These are phyloP conservation scores for Scaptomyza caliginosa DNA, from an alignment of 2,888 invertebrate genomes.

Conservation along the genomic window DNA sequence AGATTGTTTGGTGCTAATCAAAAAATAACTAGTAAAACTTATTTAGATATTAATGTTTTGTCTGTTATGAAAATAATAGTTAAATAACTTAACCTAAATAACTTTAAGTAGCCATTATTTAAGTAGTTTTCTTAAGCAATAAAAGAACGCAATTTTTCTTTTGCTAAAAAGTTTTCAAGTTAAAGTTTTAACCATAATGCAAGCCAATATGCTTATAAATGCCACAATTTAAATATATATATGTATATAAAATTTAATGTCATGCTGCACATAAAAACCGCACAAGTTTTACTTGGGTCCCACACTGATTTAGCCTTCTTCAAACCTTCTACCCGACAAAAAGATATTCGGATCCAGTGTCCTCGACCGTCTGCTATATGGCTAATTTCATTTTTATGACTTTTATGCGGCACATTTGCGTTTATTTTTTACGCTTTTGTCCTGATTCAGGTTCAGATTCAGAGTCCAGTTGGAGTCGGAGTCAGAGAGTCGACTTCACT, in stretches of 20 bases:
- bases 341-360: slow-evolving; percentile 20
- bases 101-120: too few relatives aligned
- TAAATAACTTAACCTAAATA: too few relatives aligned
- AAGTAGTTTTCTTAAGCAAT: neutral
- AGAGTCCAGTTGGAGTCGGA: slow-evolving; percentile 9
- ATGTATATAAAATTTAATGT: slow-evolving; percentile 43
- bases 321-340: neutral
- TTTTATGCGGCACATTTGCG: slow-evolving; percentile 63
- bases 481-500: slow-evolving; percentile 34
- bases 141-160: neutral
- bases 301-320: slow-evolving; percentile 7
- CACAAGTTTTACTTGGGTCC: slow-evolving; percentile 16
- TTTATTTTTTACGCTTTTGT: slow-evolving; percentile 45
- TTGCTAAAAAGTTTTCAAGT: neutral
- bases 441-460: slow-evolving; percentile 19
- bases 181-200: neutral
- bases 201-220: slow-evolving; percentile 5
- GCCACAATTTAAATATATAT: slow-evolving; percentile 28
- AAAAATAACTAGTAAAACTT: neutral
- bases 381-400: slow-evolving; percentile 76
- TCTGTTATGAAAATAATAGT: neutral
- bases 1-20: neutral
- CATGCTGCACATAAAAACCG: slow-evolving; percentile 23
- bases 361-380: slow-evolving; percentile 50
- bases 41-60: neutral